A percentile compares a stretch with the other conserved stretches of the same genome.
Conservation (phyloP, 2,113 vertebrate species). For the Synodontis membranacea region DNA sequence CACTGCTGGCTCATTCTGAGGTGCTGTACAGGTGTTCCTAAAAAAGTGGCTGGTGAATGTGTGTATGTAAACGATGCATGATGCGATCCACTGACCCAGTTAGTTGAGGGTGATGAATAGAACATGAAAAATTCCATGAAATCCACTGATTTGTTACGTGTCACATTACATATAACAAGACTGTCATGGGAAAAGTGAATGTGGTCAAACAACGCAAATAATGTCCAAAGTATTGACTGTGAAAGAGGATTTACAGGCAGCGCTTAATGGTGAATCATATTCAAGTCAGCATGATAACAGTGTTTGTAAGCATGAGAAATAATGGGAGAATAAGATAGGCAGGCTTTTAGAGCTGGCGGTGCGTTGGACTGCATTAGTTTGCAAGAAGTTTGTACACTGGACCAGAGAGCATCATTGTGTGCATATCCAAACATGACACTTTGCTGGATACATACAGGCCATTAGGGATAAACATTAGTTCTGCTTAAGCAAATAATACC, state of each 20-base stretch:
- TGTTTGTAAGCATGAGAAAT: conserved; percentile 36
- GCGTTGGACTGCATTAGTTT: conserved; percentile 23
- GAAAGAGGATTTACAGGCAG: neutral
- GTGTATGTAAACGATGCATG: too few relatives aligned
- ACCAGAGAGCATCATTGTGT: conserved; percentile 68
- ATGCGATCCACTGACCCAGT: neutral
- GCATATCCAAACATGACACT: conserved; percentile 60
- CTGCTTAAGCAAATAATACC: conserved; percentile 60
- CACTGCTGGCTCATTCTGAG: too few relatives aligned
- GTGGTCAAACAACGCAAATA: neutral
- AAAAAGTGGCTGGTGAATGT: too few relatives aligned
- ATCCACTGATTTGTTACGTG: neutral
- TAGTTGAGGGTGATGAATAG: neutral
- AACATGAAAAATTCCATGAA: neutral
- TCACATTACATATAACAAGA: neutral
- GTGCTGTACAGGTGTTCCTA: too few relatives aligned
- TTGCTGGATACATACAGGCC: conserved; percentile 47
- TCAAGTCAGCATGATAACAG: conserved; percentile 9
- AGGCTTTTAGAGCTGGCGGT: conserved; percentile 42
- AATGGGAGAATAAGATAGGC: conserved; percentile 26
- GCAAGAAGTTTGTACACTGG: conserved; percentile 42
- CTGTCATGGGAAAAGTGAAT: neutral
- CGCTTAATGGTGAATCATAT: neutral
- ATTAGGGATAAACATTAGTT: conserved; percentile 61
- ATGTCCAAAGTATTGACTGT: neutral